Evolutionary conservation across 37 sponge, comb jelly and placozoan species (phyloP).

Genomic region (Axinella damicornis): DNA sequence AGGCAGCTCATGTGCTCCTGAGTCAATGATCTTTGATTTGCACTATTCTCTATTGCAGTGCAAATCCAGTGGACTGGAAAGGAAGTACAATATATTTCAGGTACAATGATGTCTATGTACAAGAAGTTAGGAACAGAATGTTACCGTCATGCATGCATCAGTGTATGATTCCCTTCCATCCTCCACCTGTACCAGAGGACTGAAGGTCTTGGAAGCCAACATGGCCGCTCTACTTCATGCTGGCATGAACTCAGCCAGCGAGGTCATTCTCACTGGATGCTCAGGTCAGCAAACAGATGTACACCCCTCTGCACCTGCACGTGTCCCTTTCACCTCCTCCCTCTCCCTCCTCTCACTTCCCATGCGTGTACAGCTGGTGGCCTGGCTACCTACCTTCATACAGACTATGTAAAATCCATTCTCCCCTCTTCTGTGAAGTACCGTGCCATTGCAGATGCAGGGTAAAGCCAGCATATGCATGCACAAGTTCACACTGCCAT

Average conservation of each 20-base stretch:
- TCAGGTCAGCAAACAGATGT: conserved; percentile 43
- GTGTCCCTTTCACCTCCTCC: too few relatives aligned
- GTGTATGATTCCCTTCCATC: too few relatives aligned
- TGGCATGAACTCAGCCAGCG: conserved; percentile 17
- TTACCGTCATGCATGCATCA: too few relatives aligned
- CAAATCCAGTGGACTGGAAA: conserved; percentile 18
- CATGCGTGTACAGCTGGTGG: conserved; percentile 87
- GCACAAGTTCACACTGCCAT: too few relatives aligned
- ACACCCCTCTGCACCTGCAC: too few relatives aligned
- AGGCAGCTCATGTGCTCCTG: too few relatives aligned
- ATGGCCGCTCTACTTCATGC: conserved; percentile 17
- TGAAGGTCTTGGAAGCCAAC: too few relatives aligned
- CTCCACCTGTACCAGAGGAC: too few relatives aligned
- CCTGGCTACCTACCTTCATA: conserved; percentile 73
- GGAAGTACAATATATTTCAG: conserved; percentile 57
- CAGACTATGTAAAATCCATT: conserved; percentile 54
- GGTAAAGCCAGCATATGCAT: conserved; percentile 40
- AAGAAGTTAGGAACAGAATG: too few relatives aligned
- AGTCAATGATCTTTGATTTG: too few relatives aligned
- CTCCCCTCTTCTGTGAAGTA: conserved; percentile 41
- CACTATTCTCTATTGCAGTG: conserved; percentile 1
- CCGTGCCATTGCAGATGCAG: conserved; percentile 77
- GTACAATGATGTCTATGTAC: too few relatives aligned
- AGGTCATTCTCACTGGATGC: conserved; percentile 42
- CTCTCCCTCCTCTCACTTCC: too few relatives aligned